Evolutionary conservation across 1,140 invertebrate genomes (phyloP).

Genomic region (Zeugodacus cucurbitae): DNA sequence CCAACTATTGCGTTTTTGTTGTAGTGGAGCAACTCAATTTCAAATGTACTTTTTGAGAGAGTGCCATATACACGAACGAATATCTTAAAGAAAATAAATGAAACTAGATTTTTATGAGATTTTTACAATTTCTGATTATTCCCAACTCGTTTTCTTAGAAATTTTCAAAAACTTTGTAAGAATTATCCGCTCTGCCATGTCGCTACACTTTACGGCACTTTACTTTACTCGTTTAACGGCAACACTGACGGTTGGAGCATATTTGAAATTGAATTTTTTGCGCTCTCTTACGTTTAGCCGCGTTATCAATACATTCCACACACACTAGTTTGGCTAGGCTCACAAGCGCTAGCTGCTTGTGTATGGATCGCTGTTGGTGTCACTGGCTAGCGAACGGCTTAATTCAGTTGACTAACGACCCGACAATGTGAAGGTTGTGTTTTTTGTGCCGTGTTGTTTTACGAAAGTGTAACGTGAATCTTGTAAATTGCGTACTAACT

Average conservation of each 20-base stretch:
- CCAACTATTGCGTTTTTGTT: too few relatives aligned
- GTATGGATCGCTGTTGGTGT: conserved; percentile 5
- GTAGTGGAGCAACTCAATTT: too few relatives aligned
- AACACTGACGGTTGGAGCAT: not conserved
- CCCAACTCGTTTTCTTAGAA: too few relatives aligned
- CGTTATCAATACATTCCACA: conserved; percentile 30
- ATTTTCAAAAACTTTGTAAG: too few relatives aligned
- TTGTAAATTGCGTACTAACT: not conserved
- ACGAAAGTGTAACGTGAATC: conserved; percentile 4
- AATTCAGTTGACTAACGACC: conserved; percentile 9
- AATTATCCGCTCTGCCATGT: too few relatives aligned
- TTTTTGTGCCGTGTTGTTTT: not conserved
- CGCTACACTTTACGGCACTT: too few relatives aligned
- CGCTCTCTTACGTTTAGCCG: not conserved
- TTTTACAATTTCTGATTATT: too few relatives aligned
- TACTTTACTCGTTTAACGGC: too few relatives aligned
- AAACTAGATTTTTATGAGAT: too few relatives aligned
- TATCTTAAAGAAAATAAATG: too few relatives aligned
- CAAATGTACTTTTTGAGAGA: too few relatives aligned
- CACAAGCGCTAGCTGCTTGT: not conserved
- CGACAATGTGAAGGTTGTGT: not conserved
- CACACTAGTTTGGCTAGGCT: not conserved
- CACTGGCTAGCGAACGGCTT: not conserved
- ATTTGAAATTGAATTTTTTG: not conserved
- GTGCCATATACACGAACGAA: too few relatives aligned